Base-by-base conservation (phyloP, 2,797 vertebrate species). In the Gila robusta region DNA sequence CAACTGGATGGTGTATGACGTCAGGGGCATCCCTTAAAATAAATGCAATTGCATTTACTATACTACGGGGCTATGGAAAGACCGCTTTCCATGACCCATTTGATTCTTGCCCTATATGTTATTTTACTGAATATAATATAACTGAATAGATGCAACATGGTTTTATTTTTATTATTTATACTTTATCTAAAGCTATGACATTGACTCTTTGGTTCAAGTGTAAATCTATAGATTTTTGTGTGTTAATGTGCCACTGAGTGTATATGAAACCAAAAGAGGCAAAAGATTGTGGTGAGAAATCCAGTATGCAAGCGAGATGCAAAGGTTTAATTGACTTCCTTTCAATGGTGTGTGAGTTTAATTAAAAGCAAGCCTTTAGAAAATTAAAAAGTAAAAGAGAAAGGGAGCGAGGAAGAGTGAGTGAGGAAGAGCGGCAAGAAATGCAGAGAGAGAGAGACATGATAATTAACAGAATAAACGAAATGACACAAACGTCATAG, bases 331-430 rank as follows among this genome's bases (percentile, higher is more conserved):
- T 95, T 94, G 93, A 92, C 92, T 92, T 79, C 49, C 88, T 93
- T 92, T 92, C 91, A 92, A 90, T 88, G 92, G 90, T 91, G 88
- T 91, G 91, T 89, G 90, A 93, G 90, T 94, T 95, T 95, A 95
- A 96, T 96, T 96, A 95, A 95, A 96, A 94, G 90, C 88, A 91
- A 89, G 92, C 93, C 92, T 93, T 96, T 95, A 93, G 89, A 93
- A 95, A 94, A 95, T 93, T 91, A 91, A 93, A 95, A 94, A 83
- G 86, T 70, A 37, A 84, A 72, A 85, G 84, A 92, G 91, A 91
- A 88, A 90, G 91, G 87, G 86, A 86, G 93, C 88, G 85, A 91
- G 89, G 89, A 90, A 86, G 91, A 94, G 90, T 87, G 19, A 59
- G 44, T 35, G 39, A 85, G 44, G 67, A 56, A 66, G 74, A 67